phyloP scores from a whole-genome alignment of 2,888 invertebrate genomes.

The Auanema freiburgensis region DNA sequence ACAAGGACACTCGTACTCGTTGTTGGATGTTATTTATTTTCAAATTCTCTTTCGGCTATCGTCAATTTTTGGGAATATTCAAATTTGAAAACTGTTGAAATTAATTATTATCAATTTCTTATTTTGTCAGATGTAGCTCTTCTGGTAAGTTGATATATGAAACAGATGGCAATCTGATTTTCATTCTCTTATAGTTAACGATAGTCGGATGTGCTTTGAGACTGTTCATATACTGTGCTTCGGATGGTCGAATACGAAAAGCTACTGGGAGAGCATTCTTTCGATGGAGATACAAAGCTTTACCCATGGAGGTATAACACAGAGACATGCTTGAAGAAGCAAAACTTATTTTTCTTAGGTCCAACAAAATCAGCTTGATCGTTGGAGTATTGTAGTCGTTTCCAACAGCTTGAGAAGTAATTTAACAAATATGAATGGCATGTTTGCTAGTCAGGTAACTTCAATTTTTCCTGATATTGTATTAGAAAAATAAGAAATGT shows the following conservation, averaged over 20 bases:
- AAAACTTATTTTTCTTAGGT: constrained; percentile 9
- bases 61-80: constrained; percentile 53
- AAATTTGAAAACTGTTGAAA: constrained; percentile 37
- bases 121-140: constrained; percentile 46
- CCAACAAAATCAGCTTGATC: constrained; percentile 47
- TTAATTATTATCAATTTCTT: constrained; percentile 45
- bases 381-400: constrained; percentile 54
- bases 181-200: constrained; percentile 40
- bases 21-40: constrained; percentile 44
- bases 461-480: neutral
- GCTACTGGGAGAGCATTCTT: constrained; percentile 49
- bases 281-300: constrained; percentile 28
- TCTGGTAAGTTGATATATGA: constrained; percentile 29
- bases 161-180: neutral
- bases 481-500: neutral
- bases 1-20: constrained; percentile 54
- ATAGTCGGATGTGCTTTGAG: constrained; percentile 52
- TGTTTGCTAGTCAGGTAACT: constrained; percentile 17
- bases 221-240: constrained; percentile 49
- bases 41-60: constrained; percentile 37
- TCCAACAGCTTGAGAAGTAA: constrained; percentile 55
- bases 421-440: constrained; percentile 31
- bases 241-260: constrained; percentile 52
- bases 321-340: neutral
- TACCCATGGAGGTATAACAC: constrained; percentile 15